Base-by-base conservation (phyloP, 1,140 invertebrate genomes). In the Pogonomyrmex californicus region DNA sequence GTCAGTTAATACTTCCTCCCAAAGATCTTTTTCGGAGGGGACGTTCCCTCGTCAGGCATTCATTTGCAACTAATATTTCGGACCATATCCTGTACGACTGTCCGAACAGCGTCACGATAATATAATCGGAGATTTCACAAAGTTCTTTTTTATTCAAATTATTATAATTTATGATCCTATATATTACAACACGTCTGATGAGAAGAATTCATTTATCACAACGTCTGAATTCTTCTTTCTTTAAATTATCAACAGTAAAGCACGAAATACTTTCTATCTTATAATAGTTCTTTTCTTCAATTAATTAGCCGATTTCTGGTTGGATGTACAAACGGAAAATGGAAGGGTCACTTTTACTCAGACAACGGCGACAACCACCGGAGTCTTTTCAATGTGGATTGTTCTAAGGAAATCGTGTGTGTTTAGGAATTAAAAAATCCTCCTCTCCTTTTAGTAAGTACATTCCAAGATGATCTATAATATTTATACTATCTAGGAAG, bases 1-100 rank as follows among this genome's bases (percentile, higher is more conserved):
- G 23, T 76, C 71, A 90, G 58, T 91, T 88, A 90, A 44, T 87
- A 36, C 47, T 91, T 91, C 90, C 89, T 86, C 70, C 68, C 77
- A 85, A 65, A 76, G 85, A 90, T 85, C 83, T 79, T 88, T 23
- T 91, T 88, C 73, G 58, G 71, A 83, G 82, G 62, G 90, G 51
- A 36, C 62, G 23, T 68, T 30, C 4, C 23, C 23, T 23, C 30
- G 14, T 68, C 65, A 68, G 17, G n/a, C 65, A 30, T n/a, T n/a
- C 23, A 88, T 77, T 36, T 68, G 49, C 51, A 30, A 63, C 51
- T 23, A 89, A 38, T 65, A 79, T 76, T 73, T 56, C 23, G 79
- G 66, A 47, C 41, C 49, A 58, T 54, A 73, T 79, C 62, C 89
- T 71, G 56, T 23, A 54, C 30, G 17, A 44, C 33, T 63, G 47